Evolutionary conservation across 2,888 invertebrate genomes (phyloP).

Genomic region (Machimus atricapillus): DNA sequence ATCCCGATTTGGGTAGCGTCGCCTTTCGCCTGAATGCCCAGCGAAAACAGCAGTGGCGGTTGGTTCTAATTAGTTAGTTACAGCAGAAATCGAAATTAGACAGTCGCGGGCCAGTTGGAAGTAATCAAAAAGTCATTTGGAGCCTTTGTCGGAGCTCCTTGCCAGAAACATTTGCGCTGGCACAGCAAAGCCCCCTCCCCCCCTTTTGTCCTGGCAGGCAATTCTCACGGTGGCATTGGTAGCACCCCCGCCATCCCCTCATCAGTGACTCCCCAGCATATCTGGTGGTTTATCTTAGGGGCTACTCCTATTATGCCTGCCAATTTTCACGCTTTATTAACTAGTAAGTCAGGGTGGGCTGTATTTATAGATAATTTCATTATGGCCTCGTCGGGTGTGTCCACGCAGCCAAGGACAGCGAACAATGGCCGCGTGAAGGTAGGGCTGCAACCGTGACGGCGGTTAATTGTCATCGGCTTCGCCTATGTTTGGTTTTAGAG

Average conservation of each 20-base stretch:
- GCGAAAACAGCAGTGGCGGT: background rate
- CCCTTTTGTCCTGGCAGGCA: background rate
- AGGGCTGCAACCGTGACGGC: background rate
- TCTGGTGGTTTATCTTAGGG: background rate
- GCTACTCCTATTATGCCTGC: background rate
- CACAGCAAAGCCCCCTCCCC: background rate
- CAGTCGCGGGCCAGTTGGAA: conserved; percentile 28
- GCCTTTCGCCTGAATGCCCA: background rate
- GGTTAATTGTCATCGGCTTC: conserved; percentile 39
- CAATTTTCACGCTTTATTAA: conserved; percentile 25
- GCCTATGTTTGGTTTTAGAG: conserved; percentile 34
- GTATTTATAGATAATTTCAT: conserved; percentile 42
- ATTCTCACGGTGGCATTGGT: background rate
- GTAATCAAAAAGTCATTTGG: conserved; percentile 42
- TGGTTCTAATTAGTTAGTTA: conserved; percentile 11
- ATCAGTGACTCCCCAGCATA: background rate
- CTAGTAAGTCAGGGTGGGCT: conserved; percentile 13
- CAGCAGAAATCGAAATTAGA: conserved; percentile 21
- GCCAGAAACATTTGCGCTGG: background rate
- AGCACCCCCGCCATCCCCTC: background rate
- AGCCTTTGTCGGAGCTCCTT: conserved; percentile 1
- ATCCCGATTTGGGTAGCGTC: background rate
- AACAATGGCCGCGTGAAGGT: background rate
- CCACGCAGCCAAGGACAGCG: conserved; percentile 15
- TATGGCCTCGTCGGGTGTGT: conserved; percentile 35